phyloP scores from a whole-genome alignment of 2,888 invertebrate species.

The Coenonympha glycerion region DNA sequence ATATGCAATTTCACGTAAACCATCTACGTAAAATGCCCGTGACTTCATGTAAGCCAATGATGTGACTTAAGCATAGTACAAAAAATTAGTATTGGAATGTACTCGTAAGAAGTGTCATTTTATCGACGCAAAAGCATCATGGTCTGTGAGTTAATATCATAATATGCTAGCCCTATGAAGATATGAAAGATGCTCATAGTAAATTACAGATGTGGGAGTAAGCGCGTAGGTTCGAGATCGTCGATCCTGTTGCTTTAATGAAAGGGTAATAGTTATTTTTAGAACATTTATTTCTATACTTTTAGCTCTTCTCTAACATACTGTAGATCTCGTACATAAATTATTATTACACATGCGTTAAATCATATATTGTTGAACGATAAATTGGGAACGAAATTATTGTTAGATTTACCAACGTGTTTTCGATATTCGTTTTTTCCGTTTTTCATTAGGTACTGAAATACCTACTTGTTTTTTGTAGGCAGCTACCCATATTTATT shows the following conservation, averaged over 20 bases:
- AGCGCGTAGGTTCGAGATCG: constrained; percentile 16
- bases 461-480: neutral
- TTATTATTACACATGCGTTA: constrained; percentile 3
- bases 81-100: no score
- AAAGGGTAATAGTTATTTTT: constrained; percentile 20
- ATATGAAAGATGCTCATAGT: constrained; percentile 23
- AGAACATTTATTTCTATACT: constrained; percentile 10
- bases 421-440: neutral
- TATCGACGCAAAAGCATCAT: no score
- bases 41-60: no score
- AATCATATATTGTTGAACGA: constrained; percentile 2
- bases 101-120: no score
- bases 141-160: no score
- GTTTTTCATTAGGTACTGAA: neutral
- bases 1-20: no score
- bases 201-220: constrained; percentile 23
- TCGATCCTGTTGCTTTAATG: constrained; percentile 18
- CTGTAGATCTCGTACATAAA: no score
- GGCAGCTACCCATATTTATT: no score
- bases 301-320: neutral
- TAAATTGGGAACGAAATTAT: constrained; percentile 1
- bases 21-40: no score
- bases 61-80: no score
- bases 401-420: neutral
- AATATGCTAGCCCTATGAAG: neutral